phyloP scores from a whole-genome alignment of 1,140 invertebrate genomes.

The Drosophila murphyi region DNA sequence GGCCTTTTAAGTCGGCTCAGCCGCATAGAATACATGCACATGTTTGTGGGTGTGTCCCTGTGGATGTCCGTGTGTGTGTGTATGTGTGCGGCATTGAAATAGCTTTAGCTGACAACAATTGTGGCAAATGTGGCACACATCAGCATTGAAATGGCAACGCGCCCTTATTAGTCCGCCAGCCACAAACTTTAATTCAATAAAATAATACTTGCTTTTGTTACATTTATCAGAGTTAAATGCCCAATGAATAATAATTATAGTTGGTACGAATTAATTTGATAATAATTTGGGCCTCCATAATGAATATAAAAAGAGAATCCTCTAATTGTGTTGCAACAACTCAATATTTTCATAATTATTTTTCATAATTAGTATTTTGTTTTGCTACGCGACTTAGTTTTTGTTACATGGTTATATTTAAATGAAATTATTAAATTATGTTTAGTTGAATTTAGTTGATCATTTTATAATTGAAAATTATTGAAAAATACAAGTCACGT shows the following conservation, averaged over 20 bases:
- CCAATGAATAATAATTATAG: constrained; percentile 1
- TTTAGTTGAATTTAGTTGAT: too few relatives aligned
- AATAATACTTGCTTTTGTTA: background rate
- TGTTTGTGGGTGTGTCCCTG: constrained; percentile 18
- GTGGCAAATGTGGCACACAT: constrained; percentile 54
- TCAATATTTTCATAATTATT: background rate
- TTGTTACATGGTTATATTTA: too few relatives aligned
- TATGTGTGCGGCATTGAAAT: constrained; percentile 46
- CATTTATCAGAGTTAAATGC: background rate
- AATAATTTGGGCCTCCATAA: background rate
- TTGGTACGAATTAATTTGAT: background rate
- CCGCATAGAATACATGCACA: constrained; percentile 36
- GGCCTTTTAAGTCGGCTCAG: constrained; percentile 73
- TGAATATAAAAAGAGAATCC: background rate
- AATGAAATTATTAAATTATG: too few relatives aligned
- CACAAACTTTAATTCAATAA: constrained; percentile 21
- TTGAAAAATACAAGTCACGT: too few relatives aligned
- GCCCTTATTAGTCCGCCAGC: constrained; percentile 37
- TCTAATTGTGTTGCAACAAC: background rate
- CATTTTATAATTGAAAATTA: too few relatives aligned
- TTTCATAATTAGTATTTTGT: too few relatives aligned
- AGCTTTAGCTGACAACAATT: constrained; percentile 64
- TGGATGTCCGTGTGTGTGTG: constrained; percentile 11
- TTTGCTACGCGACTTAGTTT: too few relatives aligned
- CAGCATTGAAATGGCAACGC: constrained; percentile 29